Evolutionary conservation across 1,140 invertebrate genomes (phyloP).

Genomic region (Chironomus striatipennis): DNA sequence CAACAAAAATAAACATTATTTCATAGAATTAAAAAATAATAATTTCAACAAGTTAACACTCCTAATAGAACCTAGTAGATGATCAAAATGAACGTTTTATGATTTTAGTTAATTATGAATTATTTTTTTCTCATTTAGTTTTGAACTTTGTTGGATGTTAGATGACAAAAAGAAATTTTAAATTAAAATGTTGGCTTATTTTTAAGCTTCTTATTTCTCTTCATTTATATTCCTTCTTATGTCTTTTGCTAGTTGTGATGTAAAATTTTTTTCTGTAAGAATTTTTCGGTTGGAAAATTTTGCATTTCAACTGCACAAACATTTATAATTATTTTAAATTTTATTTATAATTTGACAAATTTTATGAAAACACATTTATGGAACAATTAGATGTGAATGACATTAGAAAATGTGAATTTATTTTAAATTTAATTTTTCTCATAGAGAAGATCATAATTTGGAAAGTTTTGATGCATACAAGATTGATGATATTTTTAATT

Average conservation of each 20-base stretch:
- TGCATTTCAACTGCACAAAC: too few species aligned
- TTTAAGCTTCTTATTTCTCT: background rate
- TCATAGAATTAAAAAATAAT: too few species aligned
- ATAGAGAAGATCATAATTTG: too few species aligned
- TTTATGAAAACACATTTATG: conserved; percentile 13
- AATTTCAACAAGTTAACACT: too few species aligned
- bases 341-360: background rate
- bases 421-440: too few species aligned
- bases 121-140: background rate
- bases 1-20: background rate
- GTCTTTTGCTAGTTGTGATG: too few species aligned
- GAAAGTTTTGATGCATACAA: too few species aligned
- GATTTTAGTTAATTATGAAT: background rate
- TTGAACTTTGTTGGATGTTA: background rate
- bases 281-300: too few species aligned
- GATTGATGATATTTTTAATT: too few species aligned
- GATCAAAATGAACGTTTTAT: background rate
- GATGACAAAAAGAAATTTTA: background rate
- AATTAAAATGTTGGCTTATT: background rate
- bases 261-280: too few species aligned
- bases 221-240: background rate
- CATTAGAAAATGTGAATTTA: too few species aligned
- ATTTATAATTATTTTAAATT: too few species aligned
- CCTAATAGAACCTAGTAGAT: background rate
- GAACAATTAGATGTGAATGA: conserved; percentile 9